Evolutionary conservation across 2,797 vertebrate genomes (phyloP).

Genomic region (Amphiprion clarkii): DNA sequence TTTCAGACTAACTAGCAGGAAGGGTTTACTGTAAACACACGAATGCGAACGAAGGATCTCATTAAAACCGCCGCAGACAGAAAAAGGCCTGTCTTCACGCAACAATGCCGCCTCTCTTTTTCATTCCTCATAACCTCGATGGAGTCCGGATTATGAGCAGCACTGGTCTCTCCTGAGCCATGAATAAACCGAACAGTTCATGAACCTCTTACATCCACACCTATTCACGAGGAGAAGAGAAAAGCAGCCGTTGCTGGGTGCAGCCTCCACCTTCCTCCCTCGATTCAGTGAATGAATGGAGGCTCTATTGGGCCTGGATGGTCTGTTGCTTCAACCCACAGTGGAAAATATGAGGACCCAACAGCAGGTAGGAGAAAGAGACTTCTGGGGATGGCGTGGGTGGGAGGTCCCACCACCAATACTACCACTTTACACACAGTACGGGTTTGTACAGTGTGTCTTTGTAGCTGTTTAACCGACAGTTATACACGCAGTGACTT

Average conservation of each 20-base stretch:
- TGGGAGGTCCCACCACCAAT: constrained; percentile 46
- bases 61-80: constrained; percentile 52
- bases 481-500: neutral
- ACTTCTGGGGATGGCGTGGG: constrained; percentile 43
- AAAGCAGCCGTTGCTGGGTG: constrained; percentile 49
- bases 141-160: constrained; percentile 50
- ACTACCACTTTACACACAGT: constrained; percentile 41
- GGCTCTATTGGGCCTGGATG: constrained; percentile 74
- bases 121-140: constrained; percentile 37
- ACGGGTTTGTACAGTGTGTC: constrained; percentile 9
- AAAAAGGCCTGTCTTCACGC: constrained; percentile 36
- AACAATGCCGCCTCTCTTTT: constrained; percentile 61
- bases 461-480: constrained; percentile 16
- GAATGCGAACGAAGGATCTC: constrained; percentile 35
- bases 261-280: constrained; percentile 58
- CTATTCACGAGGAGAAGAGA: constrained; percentile 61
- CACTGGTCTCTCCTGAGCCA: constrained; percentile 46
- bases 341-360: constrained; percentile 80
- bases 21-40: constrained; percentile 60
- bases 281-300: constrained; percentile 75
- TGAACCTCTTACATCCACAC: constrained; percentile 64
- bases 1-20: constrained; percentile 44
- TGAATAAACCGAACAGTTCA: constrained; percentile 62
- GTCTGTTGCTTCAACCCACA: constrained; percentile 70
- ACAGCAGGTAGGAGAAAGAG: constrained; percentile 76